A percentile compares a stretch with the other conserved stretches of the same genome.
phyloP scores from a whole-genome alignment of 2,888 invertebrate species.

The Agelastica alni region DNA sequence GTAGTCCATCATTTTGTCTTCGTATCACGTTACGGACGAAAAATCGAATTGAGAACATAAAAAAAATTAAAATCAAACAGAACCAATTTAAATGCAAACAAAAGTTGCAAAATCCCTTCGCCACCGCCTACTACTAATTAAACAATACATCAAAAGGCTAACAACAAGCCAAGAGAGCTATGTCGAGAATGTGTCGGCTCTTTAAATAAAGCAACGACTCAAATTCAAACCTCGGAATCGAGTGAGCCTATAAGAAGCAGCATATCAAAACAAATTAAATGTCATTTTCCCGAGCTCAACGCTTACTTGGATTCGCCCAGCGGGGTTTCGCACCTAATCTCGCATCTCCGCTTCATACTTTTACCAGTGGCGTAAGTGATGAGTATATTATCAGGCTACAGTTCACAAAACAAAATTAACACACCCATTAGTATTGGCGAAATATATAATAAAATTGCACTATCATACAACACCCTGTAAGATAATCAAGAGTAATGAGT shows the following conservation, averaged over 20 bases:
- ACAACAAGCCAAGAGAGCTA: constrained; percentile 14
- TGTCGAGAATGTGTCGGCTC: constrained; percentile 22
- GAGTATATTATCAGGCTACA: neutral
- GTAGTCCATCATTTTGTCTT: too few species aligned
- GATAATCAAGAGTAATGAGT: too few species aligned
- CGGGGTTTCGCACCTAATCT: constrained; percentile 53
- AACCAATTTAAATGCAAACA: constrained; percentile 3
- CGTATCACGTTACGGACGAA: too few species aligned
- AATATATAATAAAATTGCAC: too few species aligned
- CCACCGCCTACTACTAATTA: constrained; percentile 24
- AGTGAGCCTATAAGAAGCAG: constrained; percentile 33
- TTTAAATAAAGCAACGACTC: constrained; percentile 17
- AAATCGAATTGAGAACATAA: neutral
- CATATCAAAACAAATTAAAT: constrained; percentile 53
- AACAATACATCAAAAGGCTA: constrained; percentile 23
- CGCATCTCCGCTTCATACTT: constrained; percentile 41
- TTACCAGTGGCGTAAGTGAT: neutral
- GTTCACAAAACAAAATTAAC: neutral
- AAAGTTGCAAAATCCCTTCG: constrained; percentile 15
- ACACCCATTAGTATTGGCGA: too few species aligned
- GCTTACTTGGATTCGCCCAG: constrained; percentile 46
- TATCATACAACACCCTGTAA: too few species aligned
- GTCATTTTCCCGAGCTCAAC: constrained; percentile 50
- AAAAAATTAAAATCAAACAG: neutral
- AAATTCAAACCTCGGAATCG: constrained; percentile 14